Evolutionary conservation across 2,888 invertebrate genomes (phyloP).

Genomic region (Cepaea hortensis): DNA sequence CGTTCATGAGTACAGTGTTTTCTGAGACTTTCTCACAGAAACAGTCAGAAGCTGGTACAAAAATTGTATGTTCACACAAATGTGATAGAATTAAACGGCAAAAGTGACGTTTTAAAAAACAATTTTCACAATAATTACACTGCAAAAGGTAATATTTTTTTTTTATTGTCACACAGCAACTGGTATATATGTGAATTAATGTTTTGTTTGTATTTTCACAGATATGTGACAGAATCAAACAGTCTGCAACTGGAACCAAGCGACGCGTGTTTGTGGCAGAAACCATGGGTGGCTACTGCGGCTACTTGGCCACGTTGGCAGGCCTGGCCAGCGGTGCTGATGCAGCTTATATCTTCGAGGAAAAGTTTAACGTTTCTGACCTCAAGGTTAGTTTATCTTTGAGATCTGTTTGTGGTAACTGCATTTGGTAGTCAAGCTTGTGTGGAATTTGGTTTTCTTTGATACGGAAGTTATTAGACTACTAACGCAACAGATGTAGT

Average conservation of each 20-base stretch:
- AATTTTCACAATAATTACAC: too few species aligned
- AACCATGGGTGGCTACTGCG: conserved; percentile 99
- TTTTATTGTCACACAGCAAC: too few species aligned
- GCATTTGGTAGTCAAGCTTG: neutral
- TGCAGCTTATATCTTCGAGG: conserved; percentile 97
- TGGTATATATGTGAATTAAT: too few species aligned
- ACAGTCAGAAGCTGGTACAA: too few species aligned
- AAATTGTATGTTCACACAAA: too few species aligned
- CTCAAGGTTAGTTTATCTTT: conserved; percentile 78
- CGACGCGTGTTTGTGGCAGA: conserved; percentile 95
- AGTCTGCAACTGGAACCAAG: conserved; percentile 98
- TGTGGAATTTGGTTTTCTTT: neutral
- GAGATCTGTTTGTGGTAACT: neutral
- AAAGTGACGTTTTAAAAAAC: too few species aligned
- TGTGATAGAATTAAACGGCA: too few species aligned
- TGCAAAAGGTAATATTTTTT: too few species aligned
- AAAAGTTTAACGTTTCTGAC: conserved; percentile 92
- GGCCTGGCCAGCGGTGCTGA: conserved; percentile 98
- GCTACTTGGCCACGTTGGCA: conserved; percentile 96
- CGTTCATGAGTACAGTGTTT: too few species aligned
- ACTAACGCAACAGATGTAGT: neutral
- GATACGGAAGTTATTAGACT: too few species aligned
- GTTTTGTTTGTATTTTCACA: neutral
- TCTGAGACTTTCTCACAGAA: too few species aligned
- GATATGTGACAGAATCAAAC: conserved; percentile 84